Percentiles rank a stretch among this genome's conserved stretches.
Evolutionary conservation across 2,888 invertebrate species (phyloP).

Genomic region (Drosophila incognita): DNA sequence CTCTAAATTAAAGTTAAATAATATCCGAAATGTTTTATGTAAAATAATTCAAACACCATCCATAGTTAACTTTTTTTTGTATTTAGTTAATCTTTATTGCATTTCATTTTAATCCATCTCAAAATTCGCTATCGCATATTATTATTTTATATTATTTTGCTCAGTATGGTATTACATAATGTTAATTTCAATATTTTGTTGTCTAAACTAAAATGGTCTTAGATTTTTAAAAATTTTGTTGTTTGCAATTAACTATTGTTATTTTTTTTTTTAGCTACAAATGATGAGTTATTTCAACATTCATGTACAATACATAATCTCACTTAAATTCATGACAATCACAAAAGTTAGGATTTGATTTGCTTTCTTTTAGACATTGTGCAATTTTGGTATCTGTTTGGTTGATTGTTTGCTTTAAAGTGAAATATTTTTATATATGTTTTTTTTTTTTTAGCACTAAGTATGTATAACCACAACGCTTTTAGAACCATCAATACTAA

Average conservation of each 20-base stretch:
- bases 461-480: constrained; percentile 66
- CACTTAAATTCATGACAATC: constrained; percentile 77
- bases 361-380: constrained; percentile 37
- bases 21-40: background rate
- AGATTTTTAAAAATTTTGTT: constrained; percentile 17
- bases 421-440: constrained; percentile 15
- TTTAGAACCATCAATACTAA: constrained; percentile 44
- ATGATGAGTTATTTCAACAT: constrained; percentile 45
- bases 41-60: background rate
- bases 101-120: constrained; percentile 51
- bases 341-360: constrained; percentile 77
- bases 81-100: constrained; percentile 50
- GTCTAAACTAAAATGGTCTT: constrained; percentile 52
- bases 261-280: constrained; percentile 42
- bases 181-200: constrained; percentile 48
- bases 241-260: constrained; percentile 46
- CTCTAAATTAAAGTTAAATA: background rate
- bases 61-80: constrained; percentile 26
- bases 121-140: constrained; percentile 46
- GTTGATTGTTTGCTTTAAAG: constrained; percentile 39
- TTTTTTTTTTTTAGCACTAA: constrained; percentile 5
- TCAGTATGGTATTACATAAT: constrained; percentile 19
- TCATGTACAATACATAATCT: constrained; percentile 42
- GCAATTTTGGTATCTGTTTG: constrained; percentile 35
- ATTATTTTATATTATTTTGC: constrained; percentile 12